Base-by-base conservation (phyloP, 2,797 vertebrate genomes). In the Periparus ater region DNA sequence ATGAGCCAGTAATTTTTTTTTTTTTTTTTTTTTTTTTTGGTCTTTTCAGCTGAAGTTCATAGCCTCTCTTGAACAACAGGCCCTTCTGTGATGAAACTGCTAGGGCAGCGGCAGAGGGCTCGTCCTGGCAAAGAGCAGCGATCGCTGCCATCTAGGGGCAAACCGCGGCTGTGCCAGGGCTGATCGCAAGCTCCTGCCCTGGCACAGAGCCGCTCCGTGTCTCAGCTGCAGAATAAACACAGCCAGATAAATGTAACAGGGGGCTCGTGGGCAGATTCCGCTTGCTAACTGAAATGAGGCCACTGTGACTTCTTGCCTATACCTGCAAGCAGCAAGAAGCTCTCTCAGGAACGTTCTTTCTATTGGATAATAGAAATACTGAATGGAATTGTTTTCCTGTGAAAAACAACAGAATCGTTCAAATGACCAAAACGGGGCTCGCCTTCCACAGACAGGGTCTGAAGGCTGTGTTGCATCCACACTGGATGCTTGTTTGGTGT, bases 81-180 rank as follows among this genome's bases (percentile, higher is more conserved):
- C 50, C 44, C n/a, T 65, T 48, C 32, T 13, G 30, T 6, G 45
- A 9, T 0, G 2, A 25, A 62, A 22, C 29, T 10, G 34, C 21
- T 3, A 12, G 2, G 12, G 27, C 15, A 30, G 29, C 20, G 3
- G 30, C 20, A 32, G 12, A 30, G 10, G 1, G 1, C 5, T 10
- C 2, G 2, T 17, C 12, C 8, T 22, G 65, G 38, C 10, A 34
- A 76, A 60, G 65, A 32, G 32, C n/a, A 82, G 78, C 81, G 50
- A 25, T 71, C 44, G 6, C 53, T 53, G 95, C 94, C 95, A 94
- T n/a, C 96, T 92, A 67, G 18, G 63, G 95, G 87, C 60, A 74
- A 79, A 60, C 11, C 1, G 5, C 11, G 2, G 21, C 51, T 8
- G 62, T 0, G 6, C 50, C 85, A 50, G 42, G 23, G 26, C 21